Conservation (phyloP, 2,888 invertebrate genomes). For the Chymomyza procnemis region DNA sequence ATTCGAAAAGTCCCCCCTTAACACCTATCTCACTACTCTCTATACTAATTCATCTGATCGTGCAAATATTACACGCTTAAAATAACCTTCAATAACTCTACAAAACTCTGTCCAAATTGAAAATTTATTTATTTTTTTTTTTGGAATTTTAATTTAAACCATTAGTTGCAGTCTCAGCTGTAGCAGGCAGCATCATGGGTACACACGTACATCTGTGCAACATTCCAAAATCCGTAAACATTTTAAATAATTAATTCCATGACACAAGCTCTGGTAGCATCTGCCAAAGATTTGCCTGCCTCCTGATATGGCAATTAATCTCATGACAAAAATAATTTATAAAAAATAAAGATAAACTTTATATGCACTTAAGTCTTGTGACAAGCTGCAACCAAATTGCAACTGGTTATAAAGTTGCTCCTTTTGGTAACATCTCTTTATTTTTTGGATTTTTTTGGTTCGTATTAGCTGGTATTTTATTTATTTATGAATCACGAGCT, state of each 20-base stretch:
- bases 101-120: not conserved
- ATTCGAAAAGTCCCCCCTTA: too few species aligned
- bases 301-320: conserved; percentile 51
- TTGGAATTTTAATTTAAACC: not conserved
- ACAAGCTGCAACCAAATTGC: conserved; percentile 17
- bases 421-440: conserved; percentile 26
- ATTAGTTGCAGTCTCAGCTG: not conserved
- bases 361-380: conserved; percentile 14
- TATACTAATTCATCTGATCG: not conserved
- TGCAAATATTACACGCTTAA: not conserved
- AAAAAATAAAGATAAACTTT: too few species aligned
- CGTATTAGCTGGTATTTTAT: conserved; percentile 6
- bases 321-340: not conserved
- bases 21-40: too few species aligned
- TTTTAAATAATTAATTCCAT: conserved; percentile 53
- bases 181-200: conserved; percentile 29
- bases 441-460: conserved; percentile 23
- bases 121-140: too few species aligned
- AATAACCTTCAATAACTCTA: not conserved
- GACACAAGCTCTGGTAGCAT: conserved; percentile 30
- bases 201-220: conserved; percentile 56
- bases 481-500: conserved; percentile 51
- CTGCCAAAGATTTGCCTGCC: conserved; percentile 37
- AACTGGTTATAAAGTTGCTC: conserved; percentile 39
- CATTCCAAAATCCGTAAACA: conserved; percentile 41